phyloP scores from a whole-genome alignment of 2,888 invertebrate genomes.

The Drosophila lacicola region DNA sequence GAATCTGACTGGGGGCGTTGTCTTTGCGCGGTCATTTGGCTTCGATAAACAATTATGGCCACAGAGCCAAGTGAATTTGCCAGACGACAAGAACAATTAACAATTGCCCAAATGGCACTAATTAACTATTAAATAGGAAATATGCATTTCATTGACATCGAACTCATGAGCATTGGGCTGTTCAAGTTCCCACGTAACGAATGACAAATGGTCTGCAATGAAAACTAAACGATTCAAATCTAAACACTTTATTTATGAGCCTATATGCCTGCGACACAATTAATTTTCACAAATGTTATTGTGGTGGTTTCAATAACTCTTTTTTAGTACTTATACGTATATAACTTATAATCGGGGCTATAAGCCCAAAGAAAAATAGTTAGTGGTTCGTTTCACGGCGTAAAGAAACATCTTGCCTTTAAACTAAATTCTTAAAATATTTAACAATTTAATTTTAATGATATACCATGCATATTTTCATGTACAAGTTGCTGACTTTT shows the following conservation, averaged over 20 bases:
- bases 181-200: not conserved
- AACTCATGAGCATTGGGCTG: slow-evolving; percentile 11
- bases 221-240: slow-evolving; percentile 1
- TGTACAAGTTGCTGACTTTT: too few species aligned
- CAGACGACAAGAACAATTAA: slow-evolving; percentile 72
- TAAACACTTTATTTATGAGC: slow-evolving; percentile 16
- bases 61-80: slow-evolving; percentile 52
- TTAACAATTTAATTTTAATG: too few species aligned
- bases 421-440: too few species aligned
- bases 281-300: too few species aligned
- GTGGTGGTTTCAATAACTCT: too few species aligned
- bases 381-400: too few species aligned
- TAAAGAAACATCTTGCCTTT: too few species aligned
- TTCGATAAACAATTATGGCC: slow-evolving; percentile 72
- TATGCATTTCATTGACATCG: slow-evolving; percentile 32
- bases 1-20: slow-evolving; percentile 28
- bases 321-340: too few species aligned
- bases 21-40: slow-evolving; percentile 68
- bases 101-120: slow-evolving; percentile 66
- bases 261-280: not conserved
- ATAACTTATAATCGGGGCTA: too few species aligned
- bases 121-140: slow-evolving; percentile 70
- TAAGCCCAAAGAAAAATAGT: too few species aligned
- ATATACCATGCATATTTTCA: too few species aligned
- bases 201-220: slow-evolving; percentile 28